Evolutionary conservation across 2,113 vertebrate genomes (phyloP).

Genomic region (Rhinolophus ferrumequinum): DNA sequence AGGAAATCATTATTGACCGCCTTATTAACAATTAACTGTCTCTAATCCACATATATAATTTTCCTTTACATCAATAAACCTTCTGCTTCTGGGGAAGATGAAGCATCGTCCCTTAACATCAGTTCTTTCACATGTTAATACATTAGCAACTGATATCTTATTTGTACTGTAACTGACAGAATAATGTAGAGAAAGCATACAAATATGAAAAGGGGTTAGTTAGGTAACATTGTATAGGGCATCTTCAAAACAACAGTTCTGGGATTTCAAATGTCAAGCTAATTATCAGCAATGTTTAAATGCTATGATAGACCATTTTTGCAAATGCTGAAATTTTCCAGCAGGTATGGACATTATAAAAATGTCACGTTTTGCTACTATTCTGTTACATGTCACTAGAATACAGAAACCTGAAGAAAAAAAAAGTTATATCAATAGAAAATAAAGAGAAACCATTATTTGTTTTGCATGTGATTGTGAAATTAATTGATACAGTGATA

Average conservation of each 20-base stretch:
- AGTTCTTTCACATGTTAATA: conserved; percentile 85
- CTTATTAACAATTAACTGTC: conserved; percentile 72
- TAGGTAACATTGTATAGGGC: conserved; percentile 92
- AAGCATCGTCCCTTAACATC: conserved; percentile 83
- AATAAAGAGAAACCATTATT: conserved; percentile 82
- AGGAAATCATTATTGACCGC: conserved; percentile 70
- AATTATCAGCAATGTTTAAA: conserved; percentile 93
- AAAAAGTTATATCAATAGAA: conserved; percentile 71
- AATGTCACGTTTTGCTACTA: conserved; percentile 87
- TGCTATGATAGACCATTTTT: conserved; percentile 88
- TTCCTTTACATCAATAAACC: conserved; percentile 83
- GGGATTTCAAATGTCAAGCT: conserved; percentile 94
- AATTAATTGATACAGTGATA: conserved; percentile 82
- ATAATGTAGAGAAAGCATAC: conserved; percentile 87
- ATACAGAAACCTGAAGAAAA: conserved; percentile 63
- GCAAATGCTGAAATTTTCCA: conserved; percentile 84
- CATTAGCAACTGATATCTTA: conserved; percentile 88
- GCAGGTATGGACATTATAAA: conserved; percentile 89
- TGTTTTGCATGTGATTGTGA: conserved; percentile 81
- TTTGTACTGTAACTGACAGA: conserved; percentile 91
- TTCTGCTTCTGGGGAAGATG: conserved; percentile 80
- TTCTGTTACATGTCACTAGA: conserved; percentile 78
- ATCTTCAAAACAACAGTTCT: conserved; percentile 91
- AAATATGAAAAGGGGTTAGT: conserved; percentile 89
- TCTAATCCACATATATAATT: conserved; percentile 66